These are phyloP conservation scores for Apostichopus japonicus DNA, from an alignment of 35 echinoderm and acorn worm genomes.

Conservation along the genomic window DNA sequence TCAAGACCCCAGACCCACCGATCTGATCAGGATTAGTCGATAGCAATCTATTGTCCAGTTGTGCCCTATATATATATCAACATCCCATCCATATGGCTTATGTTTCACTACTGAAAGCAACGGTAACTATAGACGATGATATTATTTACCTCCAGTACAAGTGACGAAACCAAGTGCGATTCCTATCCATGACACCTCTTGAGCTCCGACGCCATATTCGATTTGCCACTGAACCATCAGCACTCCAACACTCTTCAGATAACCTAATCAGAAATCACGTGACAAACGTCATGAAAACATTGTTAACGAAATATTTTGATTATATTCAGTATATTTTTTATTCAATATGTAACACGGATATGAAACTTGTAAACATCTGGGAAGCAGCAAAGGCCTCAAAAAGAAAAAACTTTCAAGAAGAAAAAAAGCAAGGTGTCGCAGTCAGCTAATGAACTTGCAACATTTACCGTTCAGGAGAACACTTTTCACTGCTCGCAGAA, in stretches of 20 bases:
- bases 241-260: not conserved
- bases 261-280: not conserved
- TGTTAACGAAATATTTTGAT: no score
- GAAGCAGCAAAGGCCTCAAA: not conserved
- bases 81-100: no score
- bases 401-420: not conserved
- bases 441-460: not conserved
- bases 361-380: not conserved
- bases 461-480: no score
- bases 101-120: no score
- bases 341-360: not conserved
- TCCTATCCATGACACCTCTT: conserved; percentile 40
- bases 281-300: not conserved
- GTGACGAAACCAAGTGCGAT: not conserved
- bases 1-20: no score
- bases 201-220: conserved; percentile 1
- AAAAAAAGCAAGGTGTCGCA: not conserved
- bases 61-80: no score
- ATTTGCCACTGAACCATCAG: not conserved
- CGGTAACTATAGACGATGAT: not conserved
- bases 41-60: no score
- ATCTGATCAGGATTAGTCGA: no score
- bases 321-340: no score
- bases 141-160: not conserved
- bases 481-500: no score